These are phyloP conservation scores for Calephelis virginiensis DNA, from an alignment of 1,140 invertebrate genomes.

Conservation along the genomic window DNA sequence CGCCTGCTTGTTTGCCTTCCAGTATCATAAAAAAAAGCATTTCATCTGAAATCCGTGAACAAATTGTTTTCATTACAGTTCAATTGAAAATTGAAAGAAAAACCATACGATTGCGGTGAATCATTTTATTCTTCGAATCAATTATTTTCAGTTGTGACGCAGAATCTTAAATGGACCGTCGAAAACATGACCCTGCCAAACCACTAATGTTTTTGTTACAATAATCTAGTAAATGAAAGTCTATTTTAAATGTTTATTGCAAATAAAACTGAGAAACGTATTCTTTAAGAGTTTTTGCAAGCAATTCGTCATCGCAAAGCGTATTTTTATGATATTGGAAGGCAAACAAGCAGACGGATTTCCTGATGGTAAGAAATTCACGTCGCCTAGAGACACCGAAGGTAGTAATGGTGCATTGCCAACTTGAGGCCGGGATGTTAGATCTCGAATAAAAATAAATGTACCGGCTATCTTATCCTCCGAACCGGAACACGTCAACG, in stretches of 20 bases:
- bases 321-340: no score
- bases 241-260: slow-evolving; percentile 29
- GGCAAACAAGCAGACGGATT: no score
- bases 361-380: no score
- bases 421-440: no score
- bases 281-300: slow-evolving; percentile 17
- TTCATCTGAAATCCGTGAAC: no score
- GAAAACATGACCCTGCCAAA: slow-evolving; percentile 27
- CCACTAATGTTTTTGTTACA: slow-evolving; percentile 26
- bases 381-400: no score
- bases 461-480: no score
- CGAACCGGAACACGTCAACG: no score
- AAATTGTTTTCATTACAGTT: background rate
- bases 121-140: slow-evolving; percentile 3
- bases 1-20: no score
- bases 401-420: no score
- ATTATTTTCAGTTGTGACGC: slow-evolving; percentile 18
- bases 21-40: no score
- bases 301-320: slow-evolving; percentile 3
- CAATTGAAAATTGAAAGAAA: background rate
- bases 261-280: slow-evolving; percentile 20
- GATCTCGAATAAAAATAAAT: no score
- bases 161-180: slow-evolving; percentile 14
- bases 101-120: background rate
- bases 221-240: slow-evolving; percentile 21